Conservation (phyloP, 2,888 invertebrate species). For the Parnassius glacialis region DNA sequence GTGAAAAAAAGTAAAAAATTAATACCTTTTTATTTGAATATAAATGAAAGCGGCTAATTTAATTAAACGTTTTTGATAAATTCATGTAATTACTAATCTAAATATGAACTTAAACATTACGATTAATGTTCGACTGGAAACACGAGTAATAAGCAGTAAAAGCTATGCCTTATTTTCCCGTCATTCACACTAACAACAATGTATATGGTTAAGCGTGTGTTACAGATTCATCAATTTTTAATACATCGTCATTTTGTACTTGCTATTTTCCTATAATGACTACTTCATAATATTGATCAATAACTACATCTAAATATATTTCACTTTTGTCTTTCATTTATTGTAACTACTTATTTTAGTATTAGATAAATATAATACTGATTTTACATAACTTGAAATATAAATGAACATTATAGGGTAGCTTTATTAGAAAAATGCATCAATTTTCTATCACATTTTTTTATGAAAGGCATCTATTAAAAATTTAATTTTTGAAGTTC, state of each 20-base stretch:
- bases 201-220: not conserved
- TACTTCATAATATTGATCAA: constrained; percentile 2
- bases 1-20: no score
- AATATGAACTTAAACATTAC: not conserved
- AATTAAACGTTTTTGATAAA: no score
- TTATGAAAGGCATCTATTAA: no score
- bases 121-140: not conserved
- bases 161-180: not conserved
- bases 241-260: constrained; percentile 12
- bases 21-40: no score
- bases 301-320: constrained; percentile 58
- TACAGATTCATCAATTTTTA: not conserved
- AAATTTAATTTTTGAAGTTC: no score
- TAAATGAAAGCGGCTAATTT: no score
- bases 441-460: no score
- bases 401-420: not conserved
- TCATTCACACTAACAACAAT: not conserved
- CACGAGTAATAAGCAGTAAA: not conserved
- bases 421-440: no score
- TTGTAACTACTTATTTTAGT: constrained; percentile 35
- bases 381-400: constrained; percentile 9
- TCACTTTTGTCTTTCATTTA: constrained; percentile 77
- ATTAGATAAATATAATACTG: constrained; percentile 24
- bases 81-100: no score
- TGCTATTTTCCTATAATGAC: constrained; percentile 4